These are phyloP conservation scores for Cremastinae sp. DNA, from an alignment of 2,888 invertebrate genomes.

Conservation along the genomic window DNA sequence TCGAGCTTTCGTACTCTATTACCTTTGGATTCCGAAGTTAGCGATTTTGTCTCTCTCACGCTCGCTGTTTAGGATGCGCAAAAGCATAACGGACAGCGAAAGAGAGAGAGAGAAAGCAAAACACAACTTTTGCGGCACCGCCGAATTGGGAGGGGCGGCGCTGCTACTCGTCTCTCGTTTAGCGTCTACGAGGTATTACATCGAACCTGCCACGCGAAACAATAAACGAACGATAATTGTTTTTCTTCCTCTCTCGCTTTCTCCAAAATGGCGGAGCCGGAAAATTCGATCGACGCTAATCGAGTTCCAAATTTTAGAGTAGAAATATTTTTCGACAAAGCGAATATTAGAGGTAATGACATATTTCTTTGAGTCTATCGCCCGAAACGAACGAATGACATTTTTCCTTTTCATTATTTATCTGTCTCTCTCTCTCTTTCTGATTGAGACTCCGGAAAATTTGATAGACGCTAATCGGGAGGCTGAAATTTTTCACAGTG, in stretches of 20 bases:
- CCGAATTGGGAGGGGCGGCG: slow-evolving; percentile 37
- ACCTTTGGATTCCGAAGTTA: slow-evolving; percentile 62
- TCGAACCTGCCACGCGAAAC: slow-evolving; percentile 70
- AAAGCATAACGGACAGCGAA: background rate
- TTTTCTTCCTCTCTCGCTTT: slow-evolving; percentile 64
- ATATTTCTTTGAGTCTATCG: too few relatives aligned
- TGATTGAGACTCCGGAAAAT: too few relatives aligned
- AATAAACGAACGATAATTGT: slow-evolving; percentile 69
- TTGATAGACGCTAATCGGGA: background rate
- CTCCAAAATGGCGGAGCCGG: background rate
- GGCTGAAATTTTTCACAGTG: background rate
- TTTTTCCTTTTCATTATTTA: too few relatives aligned
- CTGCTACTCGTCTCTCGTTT: slow-evolving; percentile 24
- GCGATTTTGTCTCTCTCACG: slow-evolving; percentile 22
- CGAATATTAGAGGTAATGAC: too few relatives aligned
- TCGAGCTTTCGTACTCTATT: slow-evolving; percentile 68
- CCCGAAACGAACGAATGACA: too few relatives aligned
- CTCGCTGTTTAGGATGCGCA: slow-evolving; percentile 32
- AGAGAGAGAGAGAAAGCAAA: slow-evolving; percentile 9
- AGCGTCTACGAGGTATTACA: slow-evolving; percentile 58
- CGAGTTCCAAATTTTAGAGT: background rate
- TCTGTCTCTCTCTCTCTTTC: too few relatives aligned
- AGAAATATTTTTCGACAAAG: background rate
- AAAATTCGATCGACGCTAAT: background rate
- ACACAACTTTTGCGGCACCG: slow-evolving; percentile 26